Evolutionary conservation across 2,888 invertebrate species (phyloP).

Genomic region (Ligdia adustata): DNA sequence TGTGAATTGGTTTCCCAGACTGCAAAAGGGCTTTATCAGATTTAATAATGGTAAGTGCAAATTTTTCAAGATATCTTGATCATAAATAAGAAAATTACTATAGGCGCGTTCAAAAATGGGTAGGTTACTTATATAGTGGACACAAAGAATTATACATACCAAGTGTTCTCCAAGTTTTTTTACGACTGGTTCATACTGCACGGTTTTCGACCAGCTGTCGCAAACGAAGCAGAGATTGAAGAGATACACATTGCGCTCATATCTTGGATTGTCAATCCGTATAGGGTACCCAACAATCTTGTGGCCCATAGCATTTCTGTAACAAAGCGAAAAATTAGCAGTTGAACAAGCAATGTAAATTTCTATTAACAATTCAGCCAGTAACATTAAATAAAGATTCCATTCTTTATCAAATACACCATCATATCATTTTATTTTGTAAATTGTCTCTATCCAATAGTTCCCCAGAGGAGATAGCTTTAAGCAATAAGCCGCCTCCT

Average conservation of each 20-base stretch:
- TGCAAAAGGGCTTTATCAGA: too few relatives aligned
- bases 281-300: constrained; percentile 97
- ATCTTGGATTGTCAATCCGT: constrained; percentile 93
- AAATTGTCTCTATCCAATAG: too few relatives aligned
- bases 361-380: constrained; percentile 78
- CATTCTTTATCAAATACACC: too few relatives aligned
- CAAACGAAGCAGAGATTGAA: constrained; percentile 98
- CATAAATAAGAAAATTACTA: too few relatives aligned
- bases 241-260: constrained; percentile 96
- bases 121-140: too few relatives aligned
- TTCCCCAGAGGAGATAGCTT: too few relatives aligned
- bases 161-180: constrained; percentile 97
- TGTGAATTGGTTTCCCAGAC: too few relatives aligned
- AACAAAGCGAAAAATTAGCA: constrained; percentile 35
- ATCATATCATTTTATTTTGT: too few relatives aligned
- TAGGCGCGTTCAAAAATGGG: too few relatives aligned
- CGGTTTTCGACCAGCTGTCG: constrained; percentile 93
- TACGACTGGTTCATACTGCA: constrained; percentile 97
- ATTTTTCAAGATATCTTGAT: too few relatives aligned
- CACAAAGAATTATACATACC: constrained; percentile 73
- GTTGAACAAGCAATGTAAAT: constrained; percentile 95
- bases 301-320: constrained; percentile 86
- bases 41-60: too few relatives aligned
- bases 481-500: too few relatives aligned
- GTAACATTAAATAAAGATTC: background rate